Percentiles rank a stretch among this genome's conserved stretches.
phyloP scores from a whole-genome alignment of 2,797 vertebrate genomes.

The Anisognathus igniventris region DNA sequence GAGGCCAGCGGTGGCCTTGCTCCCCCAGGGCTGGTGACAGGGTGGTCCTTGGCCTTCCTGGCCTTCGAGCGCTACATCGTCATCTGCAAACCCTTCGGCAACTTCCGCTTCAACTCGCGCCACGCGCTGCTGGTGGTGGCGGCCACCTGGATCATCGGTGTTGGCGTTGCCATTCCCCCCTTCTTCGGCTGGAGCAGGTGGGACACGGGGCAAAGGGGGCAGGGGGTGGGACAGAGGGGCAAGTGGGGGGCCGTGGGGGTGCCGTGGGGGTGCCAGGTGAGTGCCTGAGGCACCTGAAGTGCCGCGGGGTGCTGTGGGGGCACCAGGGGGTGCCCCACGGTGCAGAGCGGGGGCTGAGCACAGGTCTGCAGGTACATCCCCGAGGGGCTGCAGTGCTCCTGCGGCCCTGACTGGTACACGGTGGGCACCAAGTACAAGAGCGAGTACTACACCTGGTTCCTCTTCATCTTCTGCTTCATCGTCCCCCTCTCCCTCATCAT shows the following conservation, averaged over 20 bases:
- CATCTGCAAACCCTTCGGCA: slow-evolving; percentile 85
- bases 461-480: slow-evolving; percentile 81
- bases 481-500: slow-evolving; percentile 74
- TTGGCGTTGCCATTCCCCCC: slow-evolving; percentile 71
- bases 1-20: background rate
- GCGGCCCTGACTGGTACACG: slow-evolving; percentile 86
- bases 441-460: slow-evolving; percentile 80
- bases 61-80: slow-evolving; percentile 82
- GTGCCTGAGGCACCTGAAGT: no score
- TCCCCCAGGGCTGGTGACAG: slow-evolving; percentile 77
- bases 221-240: fast-evolving
- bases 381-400: slow-evolving; percentile 83
- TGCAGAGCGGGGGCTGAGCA: background rate
- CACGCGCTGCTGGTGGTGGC: slow-evolving; percentile 72
- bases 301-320: background rate
- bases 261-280: no score
- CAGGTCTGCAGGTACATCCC: slow-evolving; percentile 72
- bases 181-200: slow-evolving; percentile 82
- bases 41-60: slow-evolving; percentile 84
- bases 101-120: slow-evolving; percentile 75
- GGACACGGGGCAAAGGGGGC: fast-evolving
- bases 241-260: no score
- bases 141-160: slow-evolving; percentile 74
- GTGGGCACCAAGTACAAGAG: slow-evolving; percentile 76
- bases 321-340: fast-evolving